phyloP scores from a whole-genome alignment of 2,888 invertebrate species.

The Tetragonula carbonaria region DNA sequence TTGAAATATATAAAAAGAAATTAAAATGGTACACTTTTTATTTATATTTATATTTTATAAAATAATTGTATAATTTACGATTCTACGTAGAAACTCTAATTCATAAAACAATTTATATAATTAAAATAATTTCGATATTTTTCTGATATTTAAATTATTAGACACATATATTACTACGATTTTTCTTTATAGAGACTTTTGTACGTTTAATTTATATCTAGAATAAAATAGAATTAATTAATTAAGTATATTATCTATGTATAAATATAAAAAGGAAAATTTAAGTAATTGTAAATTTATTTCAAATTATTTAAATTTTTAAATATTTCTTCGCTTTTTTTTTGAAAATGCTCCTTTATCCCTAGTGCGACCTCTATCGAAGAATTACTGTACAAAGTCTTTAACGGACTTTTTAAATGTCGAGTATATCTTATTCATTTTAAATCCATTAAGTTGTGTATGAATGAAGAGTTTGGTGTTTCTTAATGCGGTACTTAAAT shows the following conservation, averaged over 20 bases:
- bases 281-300: not conserved
- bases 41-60: not conserved
- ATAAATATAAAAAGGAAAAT: not conserved
- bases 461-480: conserved; percentile 3
- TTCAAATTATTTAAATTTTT: not conserved
- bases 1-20: not conserved
- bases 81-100: not conserved
- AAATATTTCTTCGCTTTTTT: not conserved
- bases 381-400: conserved; percentile 2
- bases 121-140: not conserved
- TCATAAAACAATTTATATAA: not conserved
- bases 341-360: conserved; percentile 34
- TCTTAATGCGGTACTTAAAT: conserved; percentile 10
- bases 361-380: conserved; percentile 32
- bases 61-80: not conserved
- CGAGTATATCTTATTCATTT: conserved; percentile 14
- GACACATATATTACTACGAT: not conserved
- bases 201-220: not conserved
- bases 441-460: conserved; percentile 12
- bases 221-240: not conserved
- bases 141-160: not conserved
- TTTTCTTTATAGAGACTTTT: not conserved
- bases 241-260: not conserved
- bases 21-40: not conserved
- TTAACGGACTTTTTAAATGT: conserved; percentile 63